Base-by-base conservation (phyloP, 2,797 vertebrate genomes). In the Argya squamiceps region DNA sequence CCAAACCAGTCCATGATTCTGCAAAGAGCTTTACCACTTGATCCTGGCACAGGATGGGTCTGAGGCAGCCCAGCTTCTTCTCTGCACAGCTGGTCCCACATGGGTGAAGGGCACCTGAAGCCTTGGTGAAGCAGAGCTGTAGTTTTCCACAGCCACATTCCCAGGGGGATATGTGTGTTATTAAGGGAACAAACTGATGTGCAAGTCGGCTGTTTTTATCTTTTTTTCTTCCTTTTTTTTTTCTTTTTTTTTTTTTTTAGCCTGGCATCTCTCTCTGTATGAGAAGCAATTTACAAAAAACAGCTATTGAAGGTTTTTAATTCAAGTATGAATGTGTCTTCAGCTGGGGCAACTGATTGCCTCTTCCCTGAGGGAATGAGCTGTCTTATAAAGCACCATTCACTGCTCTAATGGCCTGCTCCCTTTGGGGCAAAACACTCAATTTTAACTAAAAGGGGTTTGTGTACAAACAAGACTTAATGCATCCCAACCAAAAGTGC, bases 401-500 rank as follows among this genome's bases (percentile, higher is more conserved):
- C 87, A 91, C 53, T 43, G 43, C 39, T 68, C 26, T 62, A 92
- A 91, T 89, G 84, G 84, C 41, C 56, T 62, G 59, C 59, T 96
- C 92, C 88, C 92, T 94, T 36, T 95, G 84, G 88, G 84, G 84
- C 69, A 91, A 91, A 96, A 71, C 79, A 63, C 69, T 88, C 43
- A 50, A 11, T 71, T 97, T 95, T 81, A 69, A 92, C 50, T 88
- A 65, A 73, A 59, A 71, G 23, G 43, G 37, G 13, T 6, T 84
- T 94, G 78, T 88, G 41, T 50, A 85, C 76, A 94, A 92, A 92
- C 93, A 92, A 30, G 43, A 17, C 62, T 88, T 75, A 85, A 84
- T 90, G 79, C 70, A 63, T 78, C 68, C 78, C 91, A 41, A 16
- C 60, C 76, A 6, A 23, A 84, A 80, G 22, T 12, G 59, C 36